Evolutionary conservation across 2,888 invertebrate species (phyloP).

Genomic region (Philhelius pedissequus): DNA sequence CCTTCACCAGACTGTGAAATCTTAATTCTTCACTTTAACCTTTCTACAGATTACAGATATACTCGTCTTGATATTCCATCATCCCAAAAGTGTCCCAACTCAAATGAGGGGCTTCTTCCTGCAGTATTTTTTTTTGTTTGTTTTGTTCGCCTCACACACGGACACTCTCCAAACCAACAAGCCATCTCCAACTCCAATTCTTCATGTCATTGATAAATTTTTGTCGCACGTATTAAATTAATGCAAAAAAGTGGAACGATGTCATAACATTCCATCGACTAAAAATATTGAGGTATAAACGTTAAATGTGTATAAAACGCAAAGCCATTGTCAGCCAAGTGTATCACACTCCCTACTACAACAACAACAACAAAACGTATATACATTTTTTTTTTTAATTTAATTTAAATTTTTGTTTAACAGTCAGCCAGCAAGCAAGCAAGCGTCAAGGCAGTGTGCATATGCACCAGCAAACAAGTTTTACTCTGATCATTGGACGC

Average conservation of each 20-base stretch:
- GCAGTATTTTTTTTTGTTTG: neutral
- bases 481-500: constrained; percentile 58
- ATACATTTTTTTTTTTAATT: neutral
- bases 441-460: constrained; percentile 52
- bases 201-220: constrained; percentile 67
- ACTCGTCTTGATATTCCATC: neutral
- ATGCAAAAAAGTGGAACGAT: constrained; percentile 61
- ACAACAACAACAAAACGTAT: constrained; percentile 1
- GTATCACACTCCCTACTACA: constrained; percentile 36
- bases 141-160: neutral
- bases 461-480: constrained; percentile 65
- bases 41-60: neutral
- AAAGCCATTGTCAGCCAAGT: constrained; percentile 59
- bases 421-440: neutral
- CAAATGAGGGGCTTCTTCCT: constrained; percentile 49
- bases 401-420: neutral
- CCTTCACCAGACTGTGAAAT: constrained; percentile 63
- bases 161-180: too few species aligned
- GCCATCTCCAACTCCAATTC: constrained; percentile 41
- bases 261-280: constrained; percentile 63
- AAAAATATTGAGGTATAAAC: constrained; percentile 63
- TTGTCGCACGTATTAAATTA: constrained; percentile 68
- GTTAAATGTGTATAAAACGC: constrained; percentile 59
- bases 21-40: constrained; percentile 32
- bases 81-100: constrained; percentile 16